A percentile compares a stretch with the other conserved stretches of the same genome.
These are phyloP conservation scores for Balaeniceps rex DNA, from an alignment of 2,113 vertebrate genomes.

Conservation along the genomic window DNA sequence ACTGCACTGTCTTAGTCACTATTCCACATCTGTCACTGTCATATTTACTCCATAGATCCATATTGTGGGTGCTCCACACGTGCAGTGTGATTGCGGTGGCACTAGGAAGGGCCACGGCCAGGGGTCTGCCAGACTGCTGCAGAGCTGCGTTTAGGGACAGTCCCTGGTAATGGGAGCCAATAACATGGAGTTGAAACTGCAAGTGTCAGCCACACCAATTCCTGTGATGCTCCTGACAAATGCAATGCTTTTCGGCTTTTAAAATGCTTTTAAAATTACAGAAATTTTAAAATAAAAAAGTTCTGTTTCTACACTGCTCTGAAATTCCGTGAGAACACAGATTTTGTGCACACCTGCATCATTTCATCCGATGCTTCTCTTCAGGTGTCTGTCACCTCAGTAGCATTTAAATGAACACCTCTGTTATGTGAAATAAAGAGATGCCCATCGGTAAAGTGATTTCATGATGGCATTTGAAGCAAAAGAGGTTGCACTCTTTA, in stretches of 20 bases:
- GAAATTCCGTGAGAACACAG: neutral
- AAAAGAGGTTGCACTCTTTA: neutral
- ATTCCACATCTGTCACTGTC: no score
- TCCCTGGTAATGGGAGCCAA: no score
- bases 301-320: neutral
- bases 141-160: neutral
- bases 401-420: neutral
- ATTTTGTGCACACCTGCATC: neutral
- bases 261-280: no score
- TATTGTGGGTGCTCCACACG: accelerated
- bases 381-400: neutral
- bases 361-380: neutral
- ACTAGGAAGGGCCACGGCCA: neutral
- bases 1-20: neutral
- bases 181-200: accelerated
- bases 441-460: neutral
- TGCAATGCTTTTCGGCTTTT: neutral
- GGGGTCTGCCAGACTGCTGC: neutral
- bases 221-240: neutral
- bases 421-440: neutral
- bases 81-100: accelerated
- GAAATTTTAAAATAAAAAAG: neutral
- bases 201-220: neutral
- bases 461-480: neutral
- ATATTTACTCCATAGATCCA: neutral